These are phyloP conservation scores for Laterallus jamaicensis DNA, from an alignment of 2,113 vertebrate species.

Conservation along the genomic window DNA sequence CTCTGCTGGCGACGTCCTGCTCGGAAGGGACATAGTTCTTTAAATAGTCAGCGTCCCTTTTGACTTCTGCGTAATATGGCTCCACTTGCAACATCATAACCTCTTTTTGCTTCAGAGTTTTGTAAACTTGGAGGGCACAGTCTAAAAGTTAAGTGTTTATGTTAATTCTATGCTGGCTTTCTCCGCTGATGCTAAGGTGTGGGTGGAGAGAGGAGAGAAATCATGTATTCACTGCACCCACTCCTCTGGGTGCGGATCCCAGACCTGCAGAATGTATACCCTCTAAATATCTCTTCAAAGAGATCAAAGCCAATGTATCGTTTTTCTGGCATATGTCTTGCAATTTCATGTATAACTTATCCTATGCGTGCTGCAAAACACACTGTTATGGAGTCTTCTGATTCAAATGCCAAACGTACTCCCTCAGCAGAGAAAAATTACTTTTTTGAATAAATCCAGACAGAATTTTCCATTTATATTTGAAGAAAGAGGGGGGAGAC, in stretches of 20 bases:
- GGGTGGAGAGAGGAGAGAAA: conserved; percentile 62
- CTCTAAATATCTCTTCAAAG: conserved; percentile 59
- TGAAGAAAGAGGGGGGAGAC: not conserved
- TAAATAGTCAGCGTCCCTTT: not conserved
- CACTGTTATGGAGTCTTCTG: conserved; percentile 1
- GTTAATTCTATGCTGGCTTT: conserved; percentile 54
- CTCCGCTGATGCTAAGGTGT: conserved; percentile 38
- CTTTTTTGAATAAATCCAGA: not conserved
- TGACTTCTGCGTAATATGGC: not conserved
- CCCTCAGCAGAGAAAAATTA: not conserved
- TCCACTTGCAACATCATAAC: not conserved
- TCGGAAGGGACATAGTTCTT: not conserved
- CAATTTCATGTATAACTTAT: conserved; percentile 43
- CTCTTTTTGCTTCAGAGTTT: conserved; percentile 36
- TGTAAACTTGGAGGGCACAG: conserved; percentile 39
- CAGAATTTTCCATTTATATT: not conserved
- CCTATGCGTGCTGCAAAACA: conserved; percentile 14
- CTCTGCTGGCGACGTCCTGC: not conserved
- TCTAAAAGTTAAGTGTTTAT: conserved; percentile 50
- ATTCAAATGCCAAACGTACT: not conserved
- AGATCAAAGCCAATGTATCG: conserved; percentile 16
- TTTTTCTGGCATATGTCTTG: conserved; percentile 48
- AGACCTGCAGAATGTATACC: conserved; percentile 53
- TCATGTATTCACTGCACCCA: conserved; percentile 61
- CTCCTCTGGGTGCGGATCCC: conserved; percentile 47